These are phyloP conservation scores for Meloidogyne floridensis DNA, from an alignment of 1,140 invertebrate genomes.

Conservation along the genomic window DNA sequence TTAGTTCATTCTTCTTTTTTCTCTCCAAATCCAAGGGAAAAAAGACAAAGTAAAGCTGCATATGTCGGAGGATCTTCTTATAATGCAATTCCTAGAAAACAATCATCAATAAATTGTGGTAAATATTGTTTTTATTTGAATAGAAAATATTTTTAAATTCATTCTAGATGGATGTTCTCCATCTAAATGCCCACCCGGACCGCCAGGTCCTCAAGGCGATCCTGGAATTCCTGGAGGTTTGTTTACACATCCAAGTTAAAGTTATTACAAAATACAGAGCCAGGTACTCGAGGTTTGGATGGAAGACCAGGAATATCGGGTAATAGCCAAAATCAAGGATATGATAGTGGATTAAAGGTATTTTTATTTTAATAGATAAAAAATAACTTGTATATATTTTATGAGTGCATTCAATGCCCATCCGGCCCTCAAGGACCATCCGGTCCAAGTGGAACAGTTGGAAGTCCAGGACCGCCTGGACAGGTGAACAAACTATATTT, in stretches of 20 bases:
- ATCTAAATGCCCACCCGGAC: constrained; percentile 14
- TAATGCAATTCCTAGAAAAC: constrained; percentile 1
- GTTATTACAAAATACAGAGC: background rate
- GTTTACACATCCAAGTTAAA: background rate
- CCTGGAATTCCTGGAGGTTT: constrained; percentile 2
- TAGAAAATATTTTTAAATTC: too few relatives aligned
- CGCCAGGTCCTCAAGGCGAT: background rate
- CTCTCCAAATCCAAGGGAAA: background rate
- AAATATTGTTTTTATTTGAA: background rate
- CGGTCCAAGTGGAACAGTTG: background rate
- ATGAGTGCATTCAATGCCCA: constrained; percentile 3
- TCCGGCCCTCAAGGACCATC: background rate
- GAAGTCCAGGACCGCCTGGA: constrained; percentile 14
- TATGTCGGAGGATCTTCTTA: constrained; percentile 3
- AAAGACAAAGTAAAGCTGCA: background rate
- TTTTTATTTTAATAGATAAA: background rate
- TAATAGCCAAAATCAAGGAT: background rate
- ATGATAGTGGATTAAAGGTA: background rate
- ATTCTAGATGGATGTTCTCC: background rate
- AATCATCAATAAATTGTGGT: background rate
- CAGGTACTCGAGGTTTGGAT: constrained; percentile 19
- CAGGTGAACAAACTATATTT: background rate
- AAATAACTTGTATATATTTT: background rate
- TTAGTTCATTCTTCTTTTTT: too few relatives aligned
- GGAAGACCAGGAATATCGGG: constrained; percentile 15